These are phyloP conservation scores for Ammodytes dubius DNA, from an alignment of 2,113 vertebrate species.

Conservation along the genomic window DNA sequence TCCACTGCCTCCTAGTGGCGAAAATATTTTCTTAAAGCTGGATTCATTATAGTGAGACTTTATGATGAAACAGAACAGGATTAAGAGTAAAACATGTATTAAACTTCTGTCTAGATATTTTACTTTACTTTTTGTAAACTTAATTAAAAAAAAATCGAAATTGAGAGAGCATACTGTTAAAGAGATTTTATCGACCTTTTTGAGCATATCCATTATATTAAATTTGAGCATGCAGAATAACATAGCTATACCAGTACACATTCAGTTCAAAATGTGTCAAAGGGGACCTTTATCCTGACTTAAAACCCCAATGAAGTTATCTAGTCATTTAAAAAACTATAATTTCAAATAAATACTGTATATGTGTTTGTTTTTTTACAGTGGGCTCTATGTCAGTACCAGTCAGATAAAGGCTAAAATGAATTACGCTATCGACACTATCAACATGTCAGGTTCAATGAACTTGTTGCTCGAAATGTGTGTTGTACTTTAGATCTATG, in stretches of 20 bases:
- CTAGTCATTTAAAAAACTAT: background rate
- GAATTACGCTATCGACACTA: constrained; percentile 11
- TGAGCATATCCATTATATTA: too few relatives aligned
- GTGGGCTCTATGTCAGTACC: background rate
- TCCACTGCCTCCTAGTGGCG: background rate
- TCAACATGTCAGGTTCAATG: constrained; percentile 30
- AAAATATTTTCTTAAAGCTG: background rate
- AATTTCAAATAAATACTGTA: background rate
- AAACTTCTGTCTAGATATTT: background rate
- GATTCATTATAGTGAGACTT: background rate
- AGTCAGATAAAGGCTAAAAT: constrained; percentile 26
- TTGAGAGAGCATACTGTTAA: background rate
- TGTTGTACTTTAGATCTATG: constrained; percentile 64
- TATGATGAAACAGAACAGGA: background rate
- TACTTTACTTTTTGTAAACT: background rate
- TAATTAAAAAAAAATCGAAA: background rate
- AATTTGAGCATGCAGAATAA: too few relatives aligned
- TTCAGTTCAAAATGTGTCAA: background rate
- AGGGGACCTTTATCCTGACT: background rate
- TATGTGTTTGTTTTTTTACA: constrained; percentile 14
- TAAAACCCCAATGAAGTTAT: background rate
- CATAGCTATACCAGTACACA: too few relatives aligned
- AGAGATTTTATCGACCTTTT: background rate
- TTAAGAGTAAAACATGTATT: too few relatives aligned
- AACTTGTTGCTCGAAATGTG: constrained; percentile 40